Base-by-base conservation (phyloP, 2,888 invertebrate genomes). In the Trilocha varians region DNA sequence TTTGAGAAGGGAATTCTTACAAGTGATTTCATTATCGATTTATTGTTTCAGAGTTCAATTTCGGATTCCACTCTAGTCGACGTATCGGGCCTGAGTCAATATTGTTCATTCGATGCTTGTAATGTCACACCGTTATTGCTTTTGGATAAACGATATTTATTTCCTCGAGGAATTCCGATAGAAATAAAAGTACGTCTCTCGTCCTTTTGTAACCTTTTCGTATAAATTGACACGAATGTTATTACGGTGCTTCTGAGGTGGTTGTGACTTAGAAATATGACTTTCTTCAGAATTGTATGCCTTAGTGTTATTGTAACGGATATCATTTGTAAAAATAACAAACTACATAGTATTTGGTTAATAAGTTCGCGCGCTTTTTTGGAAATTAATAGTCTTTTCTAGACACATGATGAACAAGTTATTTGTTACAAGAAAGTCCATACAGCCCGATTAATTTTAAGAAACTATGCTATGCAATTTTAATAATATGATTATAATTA, bases 1-100 rank as follows among this genome's bases (percentile, higher is more conserved):
- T 38, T 17, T 25, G 37, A 36, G 41, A 43, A 41, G 38, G 38
- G 46, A 47, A 50, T 45, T 47, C 46, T 36, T 42, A 38, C 37
- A 43, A 41, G 39, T 45, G 46, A 47, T 47, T 47, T 50, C 41
- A 44, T 48, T 47, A 52, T 47, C 48, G 46, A 52, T 49, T 45
- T 48, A 50, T 49, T 52, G 51, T 50, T 47, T 42, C 43, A 46
- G 36, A 48, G 45, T 48, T 48, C 44, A 40, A 47, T 44, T 46
- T 45, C 44, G 39, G 42, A 44, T 52, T 46, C 50, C 42, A 44
- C 44, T 43, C 38, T 25, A 38, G 40, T 34, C 41, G 38, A 46
- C 42, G 47, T 44, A 44, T 44, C 18, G 40, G 18, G 39, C 40
- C 45, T 41, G 47, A 49, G 47, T 50, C 46, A 48, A 52, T 50